Conservation (phyloP, 2,888 invertebrate genomes). For the Heliconius erato region DNA sequence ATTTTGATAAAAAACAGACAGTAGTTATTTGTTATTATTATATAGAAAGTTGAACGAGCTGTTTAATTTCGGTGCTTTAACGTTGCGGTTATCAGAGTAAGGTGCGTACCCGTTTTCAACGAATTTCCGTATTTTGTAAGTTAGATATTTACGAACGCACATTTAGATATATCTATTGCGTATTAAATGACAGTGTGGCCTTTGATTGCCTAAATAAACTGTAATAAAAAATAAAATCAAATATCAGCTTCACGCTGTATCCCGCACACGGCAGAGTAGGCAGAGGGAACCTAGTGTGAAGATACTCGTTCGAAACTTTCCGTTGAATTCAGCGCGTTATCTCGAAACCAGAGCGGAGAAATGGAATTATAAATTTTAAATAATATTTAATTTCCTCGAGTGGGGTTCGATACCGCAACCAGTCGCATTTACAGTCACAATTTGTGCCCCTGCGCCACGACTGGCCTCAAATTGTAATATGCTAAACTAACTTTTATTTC, state of each 20-base stretch:
- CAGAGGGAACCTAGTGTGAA: too few relatives aligned
- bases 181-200: neutral
- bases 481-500: neutral
- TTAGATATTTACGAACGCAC: neutral
- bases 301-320: too few relatives aligned
- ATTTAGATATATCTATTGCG: neutral
- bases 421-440: too few relatives aligned
- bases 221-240: neutral
- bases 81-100: neutral
- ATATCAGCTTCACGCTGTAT: too few relatives aligned
- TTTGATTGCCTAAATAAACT: neutral
- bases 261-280: too few relatives aligned
- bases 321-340: too few relatives aligned
- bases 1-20: slow-evolving; percentile 29
- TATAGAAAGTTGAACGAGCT: neutral
- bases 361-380: too few relatives aligned
- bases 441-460: too few relatives aligned
- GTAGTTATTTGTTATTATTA: neutral
- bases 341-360: too few relatives aligned
- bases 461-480: neutral
- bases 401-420: too few relatives aligned
- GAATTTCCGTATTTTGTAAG: neutral
- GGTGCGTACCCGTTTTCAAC: neutral
- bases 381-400: too few relatives aligned
- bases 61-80: neutral